phyloP scores from a whole-genome alignment of 1,140 invertebrate species.

The Popillia japonica region DNA sequence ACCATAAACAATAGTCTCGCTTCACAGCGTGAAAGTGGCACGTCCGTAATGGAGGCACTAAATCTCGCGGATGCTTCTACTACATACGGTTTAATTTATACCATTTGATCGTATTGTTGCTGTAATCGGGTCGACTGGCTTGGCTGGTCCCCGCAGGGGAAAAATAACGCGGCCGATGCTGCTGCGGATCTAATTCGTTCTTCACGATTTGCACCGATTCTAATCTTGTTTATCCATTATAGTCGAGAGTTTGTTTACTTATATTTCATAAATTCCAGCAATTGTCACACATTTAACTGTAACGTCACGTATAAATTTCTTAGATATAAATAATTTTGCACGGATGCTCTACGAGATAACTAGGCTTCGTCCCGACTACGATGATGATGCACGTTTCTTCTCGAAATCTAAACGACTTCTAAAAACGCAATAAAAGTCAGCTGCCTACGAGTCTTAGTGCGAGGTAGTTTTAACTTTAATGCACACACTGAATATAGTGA shows the following conservation, averaged over 20 bases:
- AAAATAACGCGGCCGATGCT: background rate
- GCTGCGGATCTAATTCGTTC: slow-evolving; percentile 5
- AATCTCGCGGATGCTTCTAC: slow-evolving; percentile 48
- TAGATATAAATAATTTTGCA: slow-evolving; percentile 3
- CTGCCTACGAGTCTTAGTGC: background rate
- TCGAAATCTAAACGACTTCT: slow-evolving; percentile 26
- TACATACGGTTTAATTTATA: slow-evolving; percentile 42
- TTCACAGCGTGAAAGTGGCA: slow-evolving; percentile 54
- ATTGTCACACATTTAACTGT: slow-evolving; percentile 6
- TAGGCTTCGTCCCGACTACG: too few species aligned
- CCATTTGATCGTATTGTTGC: slow-evolving; percentile 39
- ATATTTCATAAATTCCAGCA: background rate
- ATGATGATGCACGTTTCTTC: background rate
- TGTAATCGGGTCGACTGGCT: slow-evolving; percentile 39
- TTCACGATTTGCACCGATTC: slow-evolving; percentile 25
- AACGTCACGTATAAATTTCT: slow-evolving; percentile 9
- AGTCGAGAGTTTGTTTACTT: too few species aligned
- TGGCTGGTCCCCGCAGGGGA: slow-evolving; percentile 26
- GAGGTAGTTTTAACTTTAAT: background rate
- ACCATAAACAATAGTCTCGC: slow-evolving; percentile 53
- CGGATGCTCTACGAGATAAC: background rate
- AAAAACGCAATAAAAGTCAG: slow-evolving; percentile 33
- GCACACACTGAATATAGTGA: background rate
- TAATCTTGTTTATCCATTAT: background rate
- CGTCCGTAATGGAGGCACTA: slow-evolving; percentile 52